phyloP scores from a whole-genome alignment of 1,140 invertebrate species.

The Idris sp. region DNA sequence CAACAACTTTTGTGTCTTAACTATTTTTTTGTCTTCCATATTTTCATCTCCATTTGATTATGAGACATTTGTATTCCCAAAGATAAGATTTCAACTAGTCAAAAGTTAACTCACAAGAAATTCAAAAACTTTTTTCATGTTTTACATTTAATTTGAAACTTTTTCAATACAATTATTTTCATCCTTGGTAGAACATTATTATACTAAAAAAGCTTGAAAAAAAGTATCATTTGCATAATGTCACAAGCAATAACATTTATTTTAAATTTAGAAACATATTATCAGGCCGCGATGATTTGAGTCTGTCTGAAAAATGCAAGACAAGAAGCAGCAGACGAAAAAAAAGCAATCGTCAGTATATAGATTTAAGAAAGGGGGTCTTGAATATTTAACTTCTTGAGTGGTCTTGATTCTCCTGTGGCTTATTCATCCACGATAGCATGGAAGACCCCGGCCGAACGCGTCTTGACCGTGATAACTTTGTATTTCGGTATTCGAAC shows the following conservation, averaged over 20 bases:
- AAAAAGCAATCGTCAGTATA: conserved; percentile 11
- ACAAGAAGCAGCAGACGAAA: conserved; percentile 40
- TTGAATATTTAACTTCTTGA: conserved; percentile 65
- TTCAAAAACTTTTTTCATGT: conserved; percentile 16
- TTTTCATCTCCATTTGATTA: conserved; percentile 25
- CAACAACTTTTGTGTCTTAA: conserved; percentile 26
- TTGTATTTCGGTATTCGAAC: conserved; percentile 51
- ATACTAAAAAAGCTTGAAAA: no score
- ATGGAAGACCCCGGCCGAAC: conserved; percentile 47
- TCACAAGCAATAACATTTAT: no score
- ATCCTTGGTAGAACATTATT: no score
- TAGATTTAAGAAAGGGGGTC: conserved; percentile 42
- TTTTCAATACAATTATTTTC: not conserved
- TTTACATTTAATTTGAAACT: not conserved
- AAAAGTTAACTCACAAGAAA: conserved; percentile 18
- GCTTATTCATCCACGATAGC: conserved; percentile 47
- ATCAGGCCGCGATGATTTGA: conserved; percentile 14
- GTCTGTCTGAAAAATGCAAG: conserved; percentile 9
- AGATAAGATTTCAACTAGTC: conserved; percentile 25
- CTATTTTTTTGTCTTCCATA: conserved; percentile 22
- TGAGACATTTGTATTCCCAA: conserved; percentile 19
- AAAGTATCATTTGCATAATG: no score
- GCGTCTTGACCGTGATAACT: conserved; percentile 58
- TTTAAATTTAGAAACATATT: no score
- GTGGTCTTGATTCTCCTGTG: conserved; percentile 49